Percentiles rank a stretch among this genome's conserved stretches.
Evolutionary conservation across 2,888 invertebrate species (phyloP).

Genomic region (Pantelozetes paolii): DNA sequence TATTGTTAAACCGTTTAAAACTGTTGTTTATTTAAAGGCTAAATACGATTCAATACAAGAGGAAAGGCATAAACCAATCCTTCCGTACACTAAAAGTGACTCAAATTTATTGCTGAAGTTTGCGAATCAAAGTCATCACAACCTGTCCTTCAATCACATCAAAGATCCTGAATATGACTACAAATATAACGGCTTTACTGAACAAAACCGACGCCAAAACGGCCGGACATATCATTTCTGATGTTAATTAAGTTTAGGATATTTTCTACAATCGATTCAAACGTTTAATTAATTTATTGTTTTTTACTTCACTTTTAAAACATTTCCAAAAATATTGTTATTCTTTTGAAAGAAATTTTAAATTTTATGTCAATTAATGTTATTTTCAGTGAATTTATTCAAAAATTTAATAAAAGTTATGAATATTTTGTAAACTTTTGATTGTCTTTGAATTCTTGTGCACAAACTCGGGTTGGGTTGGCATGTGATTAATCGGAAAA

Average conservation of each 20-base stretch:
- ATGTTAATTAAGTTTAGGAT: not conserved
- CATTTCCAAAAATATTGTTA: too few species aligned
- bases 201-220: slow-evolving; percentile 2
- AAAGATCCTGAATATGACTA: not conserved
- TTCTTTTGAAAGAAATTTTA: too few species aligned
- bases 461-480: too few species aligned
- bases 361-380: too few species aligned
- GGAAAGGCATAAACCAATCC: slow-evolving; percentile 57
- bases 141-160: slow-evolving; percentile 19
- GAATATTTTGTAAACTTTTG: too few species aligned
- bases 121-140: slow-evolving; percentile 32
- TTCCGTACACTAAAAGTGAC: slow-evolving; percentile 56
- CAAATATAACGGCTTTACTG: not conserved
- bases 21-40: too few species aligned
- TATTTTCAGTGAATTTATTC: too few species aligned
- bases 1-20: too few species aligned
- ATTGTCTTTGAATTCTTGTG: too few species aligned
- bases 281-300: not conserved
- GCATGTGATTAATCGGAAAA: too few species aligned
- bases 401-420: too few species aligned
- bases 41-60: slow-evolving; percentile 64
- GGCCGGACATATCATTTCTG: not conserved
- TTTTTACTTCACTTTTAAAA: too few species aligned
- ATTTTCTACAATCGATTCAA: not conserved
- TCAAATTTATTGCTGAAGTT: slow-evolving; percentile 43